Percentiles rank a stretch among this genome's conserved stretches.
phyloP scores from a whole-genome alignment of 1,140 invertebrate genomes.

The Gyrodactylus salaris region DNA sequence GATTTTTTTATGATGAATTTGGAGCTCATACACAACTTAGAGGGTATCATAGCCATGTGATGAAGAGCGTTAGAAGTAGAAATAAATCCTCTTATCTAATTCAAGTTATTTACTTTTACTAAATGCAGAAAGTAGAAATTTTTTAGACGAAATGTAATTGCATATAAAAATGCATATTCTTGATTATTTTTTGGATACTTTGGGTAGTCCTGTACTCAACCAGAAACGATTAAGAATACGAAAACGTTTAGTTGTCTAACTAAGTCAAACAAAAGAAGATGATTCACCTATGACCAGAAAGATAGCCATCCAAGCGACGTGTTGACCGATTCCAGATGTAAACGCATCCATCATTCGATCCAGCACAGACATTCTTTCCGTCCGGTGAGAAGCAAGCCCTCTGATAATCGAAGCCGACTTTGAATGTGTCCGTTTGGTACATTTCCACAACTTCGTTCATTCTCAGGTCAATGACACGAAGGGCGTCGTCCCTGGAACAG shows the following conservation, averaged over 20 bases:
- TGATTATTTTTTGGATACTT: too few relatives aligned
- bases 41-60: too few relatives aligned
- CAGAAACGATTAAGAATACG: neutral
- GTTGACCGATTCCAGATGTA: constrained; percentile 57
- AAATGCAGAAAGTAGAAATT: too few relatives aligned
- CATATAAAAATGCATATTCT: too few relatives aligned
- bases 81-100: too few relatives aligned
- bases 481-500: constrained; percentile 63
- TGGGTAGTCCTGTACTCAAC: too few relatives aligned
- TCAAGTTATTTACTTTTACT: too few relatives aligned
- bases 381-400: constrained; percentile 42
- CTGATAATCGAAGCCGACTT: constrained; percentile 66
- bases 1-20: too few relatives aligned
- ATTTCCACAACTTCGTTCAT: constrained; percentile 34
- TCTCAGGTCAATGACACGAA: constrained; percentile 61
- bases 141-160: too few relatives aligned
- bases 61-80: too few relatives aligned
- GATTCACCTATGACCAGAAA: constrained; percentile 61
- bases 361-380: constrained; percentile 47
- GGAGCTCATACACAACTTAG: too few relatives aligned
- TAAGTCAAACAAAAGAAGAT: neutral
- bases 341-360: constrained; percentile 51
- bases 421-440: constrained; percentile 56
- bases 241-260: neutral
- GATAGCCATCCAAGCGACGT: constrained; percentile 35